A percentile compares a stretch with the other conserved stretches of the same genome.
These are phyloP conservation scores for Kryptolebias marmoratus DNA, from an alignment of 2,113 vertebrate genomes.

Conservation along the genomic window DNA sequence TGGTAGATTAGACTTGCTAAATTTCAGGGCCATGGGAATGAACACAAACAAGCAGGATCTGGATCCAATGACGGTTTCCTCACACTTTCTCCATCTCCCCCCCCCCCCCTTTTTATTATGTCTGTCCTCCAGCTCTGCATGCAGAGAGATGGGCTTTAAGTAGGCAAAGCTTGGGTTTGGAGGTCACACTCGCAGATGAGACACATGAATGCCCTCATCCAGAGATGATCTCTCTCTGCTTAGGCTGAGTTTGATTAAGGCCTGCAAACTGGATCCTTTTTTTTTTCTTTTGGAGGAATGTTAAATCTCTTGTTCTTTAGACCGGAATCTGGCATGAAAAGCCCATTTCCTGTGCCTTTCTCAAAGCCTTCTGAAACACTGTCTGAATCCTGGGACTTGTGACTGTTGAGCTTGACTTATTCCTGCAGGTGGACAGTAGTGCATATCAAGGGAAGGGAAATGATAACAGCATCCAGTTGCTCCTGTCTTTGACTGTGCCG, in stretches of 20 bases:
- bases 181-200: slow-evolving; percentile 64
- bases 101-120: not conserved
- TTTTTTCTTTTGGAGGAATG: slow-evolving; percentile 33
- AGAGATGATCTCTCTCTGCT: slow-evolving; percentile 49
- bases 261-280: slow-evolving; percentile 44
- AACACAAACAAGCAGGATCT: slow-evolving; percentile 72
- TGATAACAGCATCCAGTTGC: slow-evolving; percentile 22
- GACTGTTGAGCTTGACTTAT: slow-evolving; percentile 34
- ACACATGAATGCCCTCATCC: slow-evolving; percentile 31
- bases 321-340: slow-evolving; percentile 59
- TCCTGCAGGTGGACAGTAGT: slow-evolving; percentile 35
- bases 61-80: slow-evolving; percentile 58
- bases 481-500: slow-evolving; percentile 16
- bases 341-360: slow-evolving; percentile 50
- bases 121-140: slow-evolving; percentile 38
- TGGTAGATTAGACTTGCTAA: slow-evolving; percentile 69
- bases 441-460: slow-evolving; percentile 27
- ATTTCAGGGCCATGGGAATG: slow-evolving; percentile 76
- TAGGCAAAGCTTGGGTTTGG: slow-evolving; percentile 46
- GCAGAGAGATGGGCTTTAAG: slow-evolving; percentile 43
- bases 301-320: slow-evolving; percentile 52
- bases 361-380: slow-evolving; percentile 17
- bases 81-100: slow-evolving; percentile 7
- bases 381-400: slow-evolving; percentile 27
- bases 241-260: slow-evolving; percentile 57